phyloP scores from a whole-genome alignment of 2,113 vertebrate genomes.

The Oophaga pumilio region DNA sequence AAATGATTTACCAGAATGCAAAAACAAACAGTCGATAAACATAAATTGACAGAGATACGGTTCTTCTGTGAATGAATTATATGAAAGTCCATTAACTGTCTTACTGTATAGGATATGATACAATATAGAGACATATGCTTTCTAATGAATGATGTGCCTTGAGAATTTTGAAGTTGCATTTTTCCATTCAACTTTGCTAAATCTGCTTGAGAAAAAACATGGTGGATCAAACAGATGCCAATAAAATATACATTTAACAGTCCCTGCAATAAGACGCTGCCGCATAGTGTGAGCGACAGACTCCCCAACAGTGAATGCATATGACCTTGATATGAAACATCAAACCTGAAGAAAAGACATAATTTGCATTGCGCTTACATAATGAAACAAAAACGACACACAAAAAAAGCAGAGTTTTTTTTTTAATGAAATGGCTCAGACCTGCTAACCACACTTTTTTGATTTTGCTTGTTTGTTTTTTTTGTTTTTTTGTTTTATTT shows the following conservation, averaged over 20 bases:
- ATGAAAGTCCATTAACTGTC: constrained; percentile 45
- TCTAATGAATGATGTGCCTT: constrained; percentile 23
- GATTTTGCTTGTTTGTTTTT: background rate
- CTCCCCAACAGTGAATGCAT: constrained; percentile 16
- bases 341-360: constrained; percentile 46
- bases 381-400: background rate
- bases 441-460: constrained; percentile 22
- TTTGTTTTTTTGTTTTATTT: background rate
- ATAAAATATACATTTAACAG: constrained; percentile 13
- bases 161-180: background rate
- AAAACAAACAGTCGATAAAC: constrained; percentile 15
- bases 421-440: constrained; percentile 48
- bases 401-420: constrained; percentile 23
- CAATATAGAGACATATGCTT: constrained; percentile 4
- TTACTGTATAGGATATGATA: constrained; percentile 29
- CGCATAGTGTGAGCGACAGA: background rate
- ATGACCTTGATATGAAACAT: constrained; percentile 5
- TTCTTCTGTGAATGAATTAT: constrained; percentile 12
- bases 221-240: background rate
- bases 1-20: constrained; percentile 22
- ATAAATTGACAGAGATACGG: background rate
- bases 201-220: background rate
- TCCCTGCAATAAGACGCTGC: constrained; percentile 19
- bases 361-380: constrained; percentile 42
- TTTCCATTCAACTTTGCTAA: background rate